Base-by-base conservation (phyloP, 2,888 invertebrate genomes). In the Nomada fucata region DNA sequence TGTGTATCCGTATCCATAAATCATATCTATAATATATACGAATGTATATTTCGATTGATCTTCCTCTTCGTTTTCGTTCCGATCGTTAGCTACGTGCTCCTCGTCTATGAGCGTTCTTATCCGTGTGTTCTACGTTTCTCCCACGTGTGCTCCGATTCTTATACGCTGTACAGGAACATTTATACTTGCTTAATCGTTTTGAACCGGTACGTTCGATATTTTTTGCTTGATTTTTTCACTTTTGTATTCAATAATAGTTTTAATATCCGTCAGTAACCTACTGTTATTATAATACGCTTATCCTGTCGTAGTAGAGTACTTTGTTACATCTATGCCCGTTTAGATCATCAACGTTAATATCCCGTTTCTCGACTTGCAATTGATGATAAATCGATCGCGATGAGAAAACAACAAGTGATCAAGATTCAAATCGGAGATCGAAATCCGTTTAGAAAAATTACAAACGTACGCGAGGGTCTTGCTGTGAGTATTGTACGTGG, bases 151-250 rank as follows among this genome's bases (percentile, higher is more conserved):
- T 92, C 92, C 92, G 92, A 93, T 93, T 92, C 91, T 93, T 93
- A 93, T 92, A 93, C 93, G 92, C 92, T 92, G 93, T 92, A 92
- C 92, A 93, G 93, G 93, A 93, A 93, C 93, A 92, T 93, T 92
- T 90, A 65, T 70, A 91, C 90, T 92, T 90, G 87, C 86, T 91
- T 92, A 88, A 86, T 76, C 83, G 71, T 81, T 85, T 86, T 36
- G 83, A 53, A 82, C 84, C 82, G 75, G 74, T 85, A 76, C 36
- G 77, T 79, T 67, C 83, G 74, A 78, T 84, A 83, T 76, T 83
- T 81, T 61, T 83, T 80, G 20, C 7, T 65, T 84, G 77, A n/a
- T 44, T 79, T 53, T 63, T 63, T 63, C 50, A 55, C 61, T 42
- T 78, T 79, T 61, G 69, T 69, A 59, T 71, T 44, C 61, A 63